Evolutionary conservation across 2,888 invertebrate genomes (phyloP).

Genomic region (Nezara viridula): DNA sequence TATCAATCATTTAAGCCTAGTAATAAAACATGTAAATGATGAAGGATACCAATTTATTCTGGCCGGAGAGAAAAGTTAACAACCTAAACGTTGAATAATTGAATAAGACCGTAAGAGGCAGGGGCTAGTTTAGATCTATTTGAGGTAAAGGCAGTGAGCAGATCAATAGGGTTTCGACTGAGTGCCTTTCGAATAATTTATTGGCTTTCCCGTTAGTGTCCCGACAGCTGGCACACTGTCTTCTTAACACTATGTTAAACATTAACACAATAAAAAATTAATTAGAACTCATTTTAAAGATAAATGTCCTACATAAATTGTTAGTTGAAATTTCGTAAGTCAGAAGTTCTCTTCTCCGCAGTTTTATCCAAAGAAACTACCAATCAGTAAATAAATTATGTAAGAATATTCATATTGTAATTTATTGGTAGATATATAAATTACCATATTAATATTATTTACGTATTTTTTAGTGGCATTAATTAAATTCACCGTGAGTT

Average conservation of each 20-base stretch:
- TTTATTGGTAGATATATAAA: no score
- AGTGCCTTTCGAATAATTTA: slow-evolving; percentile 14
- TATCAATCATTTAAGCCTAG: no score
- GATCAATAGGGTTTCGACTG: slow-evolving; percentile 6
- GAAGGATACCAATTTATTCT: not conserved
- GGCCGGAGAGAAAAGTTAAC: not conserved
- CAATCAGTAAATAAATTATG: no score
- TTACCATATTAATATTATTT: no score
- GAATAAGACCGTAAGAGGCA: not conserved
- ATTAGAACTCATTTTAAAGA: not conserved
- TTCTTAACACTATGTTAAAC: not conserved
- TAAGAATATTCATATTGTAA: no score
- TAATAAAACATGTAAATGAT: not conserved
- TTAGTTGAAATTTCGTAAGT: no score
- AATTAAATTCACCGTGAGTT: no score
- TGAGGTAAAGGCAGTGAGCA: not conserved
- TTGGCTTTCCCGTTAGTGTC: not conserved
- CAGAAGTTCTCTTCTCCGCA: no score
- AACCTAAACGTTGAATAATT: not conserved
- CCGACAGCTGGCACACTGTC: not conserved
- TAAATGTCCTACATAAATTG: not conserved
- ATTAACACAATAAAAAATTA: not conserved
- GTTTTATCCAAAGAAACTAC: no score
- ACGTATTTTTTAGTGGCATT: no score
- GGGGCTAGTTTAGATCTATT: not conserved